phyloP scores from a whole-genome alignment of 2,888 invertebrate species.

The Athripsodes cinereus region DNA sequence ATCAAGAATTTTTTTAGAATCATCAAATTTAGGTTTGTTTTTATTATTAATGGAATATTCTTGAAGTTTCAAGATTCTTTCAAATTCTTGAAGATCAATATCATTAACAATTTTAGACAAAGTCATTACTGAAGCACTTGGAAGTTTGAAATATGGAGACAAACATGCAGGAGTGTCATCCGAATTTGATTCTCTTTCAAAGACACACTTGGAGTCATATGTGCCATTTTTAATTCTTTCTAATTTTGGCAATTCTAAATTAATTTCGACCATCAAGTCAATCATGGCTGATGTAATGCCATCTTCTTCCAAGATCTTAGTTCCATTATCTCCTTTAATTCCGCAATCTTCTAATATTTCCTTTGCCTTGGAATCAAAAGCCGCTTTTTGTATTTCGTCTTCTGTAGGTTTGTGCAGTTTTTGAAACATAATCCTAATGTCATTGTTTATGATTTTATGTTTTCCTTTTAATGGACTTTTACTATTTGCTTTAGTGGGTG shows the following conservation, averaged over 20 bases:
- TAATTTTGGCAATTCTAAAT: slow-evolving; percentile 27
- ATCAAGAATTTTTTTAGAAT: background rate
- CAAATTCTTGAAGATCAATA: background rate
- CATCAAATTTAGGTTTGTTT: background rate
- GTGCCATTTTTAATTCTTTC: no score
- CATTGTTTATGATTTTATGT: slow-evolving; percentile 39
- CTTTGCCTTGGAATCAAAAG: slow-evolving; percentile 32
- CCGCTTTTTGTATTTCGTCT: slow-evolving; percentile 32
- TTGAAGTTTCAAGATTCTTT: background rate
- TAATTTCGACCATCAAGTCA: slow-evolving; percentile 45
- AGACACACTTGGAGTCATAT: no score
- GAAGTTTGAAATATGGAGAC: slow-evolving; percentile 4
- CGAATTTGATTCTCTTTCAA: no score
- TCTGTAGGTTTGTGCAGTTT: slow-evolving; percentile 40
- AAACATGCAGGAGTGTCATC: slow-evolving; percentile 3
- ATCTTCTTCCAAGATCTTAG: slow-evolving; percentile 16
- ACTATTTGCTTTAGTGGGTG: slow-evolving; percentile 20
- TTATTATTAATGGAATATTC: no score
- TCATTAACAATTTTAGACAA: background rate
- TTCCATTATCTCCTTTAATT: slow-evolving; percentile 37
- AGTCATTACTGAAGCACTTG: background rate
- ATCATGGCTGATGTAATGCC: slow-evolving; percentile 37
- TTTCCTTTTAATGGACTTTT: slow-evolving; percentile 34
- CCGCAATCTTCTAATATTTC: slow-evolving; percentile 42
- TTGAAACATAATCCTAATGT: slow-evolving; percentile 52